phyloP scores from a whole-genome alignment of 2,113 vertebrate genomes.

The Tetrax tetrax region DNA sequence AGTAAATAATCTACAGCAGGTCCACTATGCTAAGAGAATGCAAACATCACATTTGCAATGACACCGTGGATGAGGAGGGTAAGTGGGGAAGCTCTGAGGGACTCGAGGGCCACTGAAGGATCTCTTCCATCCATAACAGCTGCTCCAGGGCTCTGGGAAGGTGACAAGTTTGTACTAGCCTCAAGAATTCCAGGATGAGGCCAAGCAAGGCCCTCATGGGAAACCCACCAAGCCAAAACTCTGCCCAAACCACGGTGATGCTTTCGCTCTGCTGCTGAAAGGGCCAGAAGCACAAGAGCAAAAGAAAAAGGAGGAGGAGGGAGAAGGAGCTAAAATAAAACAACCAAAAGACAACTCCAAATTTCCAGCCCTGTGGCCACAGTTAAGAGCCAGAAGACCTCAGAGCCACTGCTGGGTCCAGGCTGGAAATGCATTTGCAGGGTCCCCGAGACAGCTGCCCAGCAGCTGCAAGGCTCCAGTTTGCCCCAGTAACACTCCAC shows the following conservation, averaged over 20 bases:
- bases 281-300: not conserved
- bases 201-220: not conserved
- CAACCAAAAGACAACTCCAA: not conserved
- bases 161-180: not conserved
- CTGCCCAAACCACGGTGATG: not conserved
- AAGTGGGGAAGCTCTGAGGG: not conserved
- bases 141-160: not conserved
- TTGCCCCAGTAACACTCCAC: not conserved
- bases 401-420: not conserved
- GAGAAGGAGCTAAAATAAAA: not conserved
- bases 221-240: not conserved
- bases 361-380: not conserved
- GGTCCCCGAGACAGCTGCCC: not conserved
- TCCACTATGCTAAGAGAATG: fast-evolving
- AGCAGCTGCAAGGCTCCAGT: not conserved
- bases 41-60: not conserved
- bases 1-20: fast-evolving
- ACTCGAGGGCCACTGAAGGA: not conserved
- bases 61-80: not conserved
- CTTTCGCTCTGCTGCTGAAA: fast-evolving
- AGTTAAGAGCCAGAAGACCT: not conserved
- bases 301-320: not conserved
- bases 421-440: not conserved
- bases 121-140: not conserved
- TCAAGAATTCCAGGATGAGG: not conserved